Evolutionary conservation across 2,797 vertebrate genomes (phyloP).

Genomic region (Hapalemur alaotrensis): DNA sequence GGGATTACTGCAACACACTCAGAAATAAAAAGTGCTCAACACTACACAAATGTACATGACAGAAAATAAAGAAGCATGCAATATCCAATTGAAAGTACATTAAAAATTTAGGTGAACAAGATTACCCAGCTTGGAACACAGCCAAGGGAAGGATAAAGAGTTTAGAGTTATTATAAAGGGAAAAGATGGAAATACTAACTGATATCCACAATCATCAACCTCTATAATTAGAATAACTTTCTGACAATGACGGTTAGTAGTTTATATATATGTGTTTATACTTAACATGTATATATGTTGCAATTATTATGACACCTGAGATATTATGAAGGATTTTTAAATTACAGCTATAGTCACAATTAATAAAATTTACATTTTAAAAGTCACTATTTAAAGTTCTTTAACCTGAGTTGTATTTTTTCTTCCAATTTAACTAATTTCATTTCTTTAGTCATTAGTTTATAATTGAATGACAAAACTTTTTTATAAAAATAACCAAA

Average conservation of each 20-base stretch:
- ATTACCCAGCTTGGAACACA: conserved; percentile 36
- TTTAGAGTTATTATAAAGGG: neutral
- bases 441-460: neutral
- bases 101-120: conserved; percentile 59
- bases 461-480: neutral
- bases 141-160: conserved; percentile 1
- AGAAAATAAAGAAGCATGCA: conserved; percentile 37
- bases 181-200: neutral
- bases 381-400: neutral
- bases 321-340: neutral
- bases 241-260: neutral
- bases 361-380: neutral
- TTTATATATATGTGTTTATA: neutral
- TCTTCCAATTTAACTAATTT: neutral
- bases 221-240: neutral
- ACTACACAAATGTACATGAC: neutral
- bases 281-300: neutral
- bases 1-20: conserved; percentile 54
- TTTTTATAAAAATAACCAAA: neutral
- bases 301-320: neutral
- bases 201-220: neutral
- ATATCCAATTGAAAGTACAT: conserved; percentile 44
- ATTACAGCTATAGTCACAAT: neutral
- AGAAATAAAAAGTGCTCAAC: conserved; percentile 56
- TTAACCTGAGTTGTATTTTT: neutral